Conservation (phyloP, 2,888 invertebrate genomes). For the Acleris holmiana region DNA sequence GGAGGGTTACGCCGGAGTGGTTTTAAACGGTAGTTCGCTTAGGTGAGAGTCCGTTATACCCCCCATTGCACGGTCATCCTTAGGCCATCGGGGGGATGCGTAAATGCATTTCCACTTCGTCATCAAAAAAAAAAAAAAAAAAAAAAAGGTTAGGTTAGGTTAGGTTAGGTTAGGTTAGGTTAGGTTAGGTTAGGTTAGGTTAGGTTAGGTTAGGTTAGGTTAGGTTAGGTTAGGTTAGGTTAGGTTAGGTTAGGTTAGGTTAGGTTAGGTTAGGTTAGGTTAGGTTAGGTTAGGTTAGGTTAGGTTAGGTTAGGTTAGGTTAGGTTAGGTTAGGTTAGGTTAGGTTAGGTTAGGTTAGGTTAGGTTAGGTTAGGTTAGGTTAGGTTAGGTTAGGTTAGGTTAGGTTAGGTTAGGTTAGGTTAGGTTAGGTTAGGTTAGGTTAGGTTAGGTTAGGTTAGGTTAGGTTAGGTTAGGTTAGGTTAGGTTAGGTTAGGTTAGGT, state of each 20-base stretch:
- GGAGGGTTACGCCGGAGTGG: no score
- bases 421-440: conserved; percentile 39
- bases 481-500: conserved; percentile 42
- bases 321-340: conserved; percentile 31
- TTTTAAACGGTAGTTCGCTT: no score
- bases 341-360: conserved; percentile 28
- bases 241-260: conserved; percentile 26
- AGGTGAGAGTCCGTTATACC: no score
- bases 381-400: conserved; percentile 28
- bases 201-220: conserved; percentile 20
- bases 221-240: conserved; percentile 23
- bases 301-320: conserved; percentile 31
- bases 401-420: conserved; percentile 39
- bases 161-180: conserved; percentile 42
- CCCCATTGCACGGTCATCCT: no score
- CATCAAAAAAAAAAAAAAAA: no score
- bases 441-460: conserved; percentile 40
- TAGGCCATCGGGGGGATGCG: no score
- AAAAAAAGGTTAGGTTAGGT: conserved; percentile 39
- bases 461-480: conserved; percentile 39
- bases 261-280: conserved; percentile 26
- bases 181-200: conserved; percentile 28
- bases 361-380: conserved; percentile 15
- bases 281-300: conserved; percentile 17
- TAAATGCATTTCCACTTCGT: no score